phyloP scores from a whole-genome alignment of 2,113 vertebrate species.

The Phasianus colchicus region DNA sequence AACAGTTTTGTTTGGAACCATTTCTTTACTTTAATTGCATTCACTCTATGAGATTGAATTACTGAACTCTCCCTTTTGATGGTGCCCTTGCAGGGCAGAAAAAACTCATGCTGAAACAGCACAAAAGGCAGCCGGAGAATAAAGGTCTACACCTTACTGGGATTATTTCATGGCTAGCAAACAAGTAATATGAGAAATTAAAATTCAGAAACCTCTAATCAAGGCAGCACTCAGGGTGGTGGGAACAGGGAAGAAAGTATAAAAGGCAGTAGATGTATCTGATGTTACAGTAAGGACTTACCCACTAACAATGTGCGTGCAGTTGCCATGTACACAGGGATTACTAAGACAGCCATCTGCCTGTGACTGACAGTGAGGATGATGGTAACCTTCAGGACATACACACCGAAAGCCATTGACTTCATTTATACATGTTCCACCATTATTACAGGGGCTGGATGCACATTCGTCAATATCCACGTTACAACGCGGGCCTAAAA shows the following conservation, averaged over 20 bases:
- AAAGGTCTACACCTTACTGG: background rate
- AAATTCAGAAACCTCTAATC: background rate
- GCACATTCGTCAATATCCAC: slow-evolving; percentile 89
- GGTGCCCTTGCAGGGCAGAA: background rate
- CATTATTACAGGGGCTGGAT: slow-evolving; percentile 91
- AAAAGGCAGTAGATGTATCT: background rate
- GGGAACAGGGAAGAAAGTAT: accelerated
- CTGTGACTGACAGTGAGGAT: slow-evolving; percentile 87
- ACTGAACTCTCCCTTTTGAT: background rate
- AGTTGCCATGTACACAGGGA: slow-evolving; percentile 89
- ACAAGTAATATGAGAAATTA: background rate
- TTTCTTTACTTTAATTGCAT: background rate
- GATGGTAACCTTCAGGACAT: slow-evolving; percentile 88
- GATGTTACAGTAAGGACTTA: slow-evolving; percentile 28
- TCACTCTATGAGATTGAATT: background rate
- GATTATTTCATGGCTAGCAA: background rate
- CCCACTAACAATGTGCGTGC: slow-evolving; percentile 85
- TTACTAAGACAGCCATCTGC: slow-evolving; percentile 86
- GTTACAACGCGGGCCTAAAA: slow-evolving; percentile 84
- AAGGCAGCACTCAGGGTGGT: background rate
- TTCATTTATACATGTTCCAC: slow-evolving; percentile 88
- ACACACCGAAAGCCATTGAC: slow-evolving; percentile 87
- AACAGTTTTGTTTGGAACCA: background rate
- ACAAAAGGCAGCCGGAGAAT: background rate
- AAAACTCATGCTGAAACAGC: background rate